These are phyloP conservation scores for Phasia obesa DNA, from an alignment of 2,888 invertebrate genomes.

Conservation along the genomic window DNA sequence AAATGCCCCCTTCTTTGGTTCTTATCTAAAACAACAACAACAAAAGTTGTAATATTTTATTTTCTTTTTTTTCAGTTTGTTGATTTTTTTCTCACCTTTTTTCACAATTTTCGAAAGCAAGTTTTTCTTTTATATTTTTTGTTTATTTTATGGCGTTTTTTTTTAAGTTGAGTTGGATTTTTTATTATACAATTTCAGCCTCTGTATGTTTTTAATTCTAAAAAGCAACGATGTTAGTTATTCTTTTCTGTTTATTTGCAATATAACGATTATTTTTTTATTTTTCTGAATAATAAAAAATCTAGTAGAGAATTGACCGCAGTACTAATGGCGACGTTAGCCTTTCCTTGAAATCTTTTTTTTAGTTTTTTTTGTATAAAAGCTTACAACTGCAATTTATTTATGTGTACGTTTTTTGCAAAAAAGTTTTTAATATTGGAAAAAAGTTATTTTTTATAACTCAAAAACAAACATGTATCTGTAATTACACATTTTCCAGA, in stretches of 20 bases:
- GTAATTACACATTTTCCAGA: background rate
- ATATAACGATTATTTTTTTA: conserved; percentile 66
- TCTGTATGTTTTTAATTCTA: conserved; percentile 61
- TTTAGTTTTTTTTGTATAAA: conserved; percentile 50
- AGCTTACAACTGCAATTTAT: conserved; percentile 66
- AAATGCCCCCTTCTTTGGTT: conserved; percentile 25
- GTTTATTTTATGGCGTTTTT: conserved; percentile 54
- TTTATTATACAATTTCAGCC: conserved; percentile 61
- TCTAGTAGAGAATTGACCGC: conserved; percentile 54
- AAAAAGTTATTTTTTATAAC: conserved; percentile 55
- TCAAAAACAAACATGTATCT: conserved; percentile 4
- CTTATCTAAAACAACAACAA: conserved; percentile 64
- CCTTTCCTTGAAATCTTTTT: conserved; percentile 70
- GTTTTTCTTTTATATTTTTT: conserved; percentile 64
- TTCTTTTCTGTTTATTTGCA: conserved; percentile 52
- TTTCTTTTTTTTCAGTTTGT: conserved; percentile 54
- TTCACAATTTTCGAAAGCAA: conserved; percentile 68
- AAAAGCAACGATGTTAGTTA: conserved; percentile 52
- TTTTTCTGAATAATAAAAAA: conserved; percentile 67
- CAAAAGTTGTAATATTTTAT: conserved; percentile 69
- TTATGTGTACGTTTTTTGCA: conserved; percentile 48
- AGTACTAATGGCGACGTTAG: conserved; percentile 66
- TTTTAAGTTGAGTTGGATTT: conserved; percentile 44
- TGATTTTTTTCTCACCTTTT: conserved; percentile 67
- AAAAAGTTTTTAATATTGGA: conserved; percentile 45